These are phyloP conservation scores for Lophius piscatorius DNA, from an alignment of 2,113 vertebrate species.

Conservation along the genomic window DNA sequence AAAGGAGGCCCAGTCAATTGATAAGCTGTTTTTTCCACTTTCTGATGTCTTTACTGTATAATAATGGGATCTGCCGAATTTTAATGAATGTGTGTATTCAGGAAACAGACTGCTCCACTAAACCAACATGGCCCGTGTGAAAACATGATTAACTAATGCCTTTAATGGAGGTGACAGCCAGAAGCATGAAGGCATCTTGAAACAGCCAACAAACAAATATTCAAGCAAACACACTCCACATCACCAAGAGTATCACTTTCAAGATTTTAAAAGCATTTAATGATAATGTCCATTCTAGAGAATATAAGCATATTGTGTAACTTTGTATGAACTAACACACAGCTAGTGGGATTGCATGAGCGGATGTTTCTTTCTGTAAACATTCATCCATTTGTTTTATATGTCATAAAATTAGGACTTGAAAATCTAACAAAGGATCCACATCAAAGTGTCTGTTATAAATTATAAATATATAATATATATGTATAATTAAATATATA, in stretches of 20 bases:
- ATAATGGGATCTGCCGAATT: constrained; percentile 16
- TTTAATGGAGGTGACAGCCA: constrained; percentile 45
- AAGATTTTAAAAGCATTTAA: too few relatives aligned
- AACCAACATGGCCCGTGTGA: constrained; percentile 18
- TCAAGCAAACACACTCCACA: constrained; percentile 6
- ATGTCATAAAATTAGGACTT: too few relatives aligned
- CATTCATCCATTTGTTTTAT: too few relatives aligned
- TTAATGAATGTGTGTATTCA: constrained; percentile 4
- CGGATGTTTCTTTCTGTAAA: too few relatives aligned
- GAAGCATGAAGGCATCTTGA: constrained; percentile 32
- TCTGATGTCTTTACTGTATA: constrained; percentile 1
- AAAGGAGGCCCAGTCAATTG: constrained; percentile 2
- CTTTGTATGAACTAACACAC: too few relatives aligned
- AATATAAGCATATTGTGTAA: too few relatives aligned
- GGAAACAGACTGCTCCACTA: constrained; percentile 13
- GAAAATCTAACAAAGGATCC: too few relatives aligned
- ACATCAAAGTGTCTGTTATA: too few relatives aligned
- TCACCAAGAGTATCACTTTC: background rate
- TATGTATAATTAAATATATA: too few relatives aligned
- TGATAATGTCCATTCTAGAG: too few relatives aligned
- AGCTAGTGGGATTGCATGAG: too few relatives aligned
- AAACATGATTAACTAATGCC: constrained; percentile 36
- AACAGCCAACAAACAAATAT: constrained; percentile 22
- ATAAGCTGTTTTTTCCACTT: constrained; percentile 5
- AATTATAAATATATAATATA: too few relatives aligned